Base-by-base conservation (phyloP, 1,140 invertebrate genomes). In the Coenobita brevimanus region DNA sequence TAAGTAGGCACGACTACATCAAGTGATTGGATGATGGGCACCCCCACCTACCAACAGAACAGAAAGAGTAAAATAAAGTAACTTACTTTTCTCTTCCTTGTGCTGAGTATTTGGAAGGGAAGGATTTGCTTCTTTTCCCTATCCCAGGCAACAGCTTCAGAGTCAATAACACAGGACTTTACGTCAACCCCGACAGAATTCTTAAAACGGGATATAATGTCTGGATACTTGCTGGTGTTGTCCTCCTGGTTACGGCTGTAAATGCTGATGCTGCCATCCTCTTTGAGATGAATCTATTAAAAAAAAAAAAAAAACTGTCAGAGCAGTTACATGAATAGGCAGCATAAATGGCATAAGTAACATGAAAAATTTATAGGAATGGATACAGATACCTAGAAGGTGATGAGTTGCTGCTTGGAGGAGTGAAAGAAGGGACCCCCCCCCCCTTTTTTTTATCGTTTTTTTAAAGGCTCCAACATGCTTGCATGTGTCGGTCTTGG, bases 161-260 rank as follows among this genome's bases (percentile, higher is more conserved):
- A 96, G 93, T 99, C 99, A 73, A 99, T 92, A 91, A 99, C 97
- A 93, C 97, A 99, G 64, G 96, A 97, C 62, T 92, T 93, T 3
- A 94, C 92, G 41, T 91, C 90, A 15, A 82, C 69, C 24, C 91
- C 91, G 8, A 93, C 36, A n/a, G 86, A 80, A 41, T 92, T 91
- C 13, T 94, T 93, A 78, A 98, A 94, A 67, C 97, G 94, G 0
- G 93, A 93, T 91, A 99, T 96, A 30, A 99, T 95, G 93, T 99
- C 99, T 13, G 99, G 99, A 95, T 99, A 99, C 92, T 99, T 99
- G 36, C 94, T 94, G 0, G 99, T 99, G 92, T 99, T 99, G 92
- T 99, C 95, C 94, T 99, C 99, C 92, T 99, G 98, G 94, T 99
- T 99, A 81, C 99, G 93, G 92, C 98, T 99, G 93, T 97, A 99